These are phyloP conservation scores for Ganaspis brasiliensis DNA, from an alignment of 2,888 invertebrate species.

Conservation along the genomic window DNA sequence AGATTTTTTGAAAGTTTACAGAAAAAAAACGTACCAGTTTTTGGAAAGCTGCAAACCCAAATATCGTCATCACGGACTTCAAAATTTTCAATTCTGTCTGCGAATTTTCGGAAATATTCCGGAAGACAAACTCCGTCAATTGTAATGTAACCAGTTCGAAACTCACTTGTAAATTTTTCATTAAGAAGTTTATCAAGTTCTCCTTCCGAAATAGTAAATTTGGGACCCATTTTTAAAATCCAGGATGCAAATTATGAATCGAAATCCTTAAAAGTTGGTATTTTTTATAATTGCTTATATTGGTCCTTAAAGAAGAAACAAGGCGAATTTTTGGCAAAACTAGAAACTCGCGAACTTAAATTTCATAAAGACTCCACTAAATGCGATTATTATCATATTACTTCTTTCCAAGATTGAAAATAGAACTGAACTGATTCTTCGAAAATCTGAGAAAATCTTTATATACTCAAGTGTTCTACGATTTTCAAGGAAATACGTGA, in stretches of 20 bases:
- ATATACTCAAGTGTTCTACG: constrained; percentile 14
- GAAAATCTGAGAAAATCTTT: constrained; percentile 21
- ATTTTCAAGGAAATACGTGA: constrained; percentile 29
- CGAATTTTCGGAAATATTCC: constrained; percentile 77
- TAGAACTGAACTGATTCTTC: constrained; percentile 14
- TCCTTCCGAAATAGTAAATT: background rate
- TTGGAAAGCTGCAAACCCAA: constrained; percentile 83
- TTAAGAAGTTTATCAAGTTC: constrained; percentile 18
- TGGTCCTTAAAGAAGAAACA: background rate
- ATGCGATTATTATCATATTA: background rate
- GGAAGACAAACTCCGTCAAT: constrained; percentile 79
- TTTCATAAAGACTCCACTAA: background rate
- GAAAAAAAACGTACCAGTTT: constrained; percentile 81
- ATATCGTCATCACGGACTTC: constrained; percentile 81
- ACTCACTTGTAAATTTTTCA: constrained; percentile 69
- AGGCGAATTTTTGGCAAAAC: background rate
- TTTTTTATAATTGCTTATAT: background rate
- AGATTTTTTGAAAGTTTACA: too few species aligned
- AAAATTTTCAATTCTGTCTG: constrained; percentile 80
- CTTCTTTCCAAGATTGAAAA: background rate
- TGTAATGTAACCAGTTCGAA: constrained; percentile 74
- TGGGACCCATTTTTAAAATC: constrained; percentile 3
- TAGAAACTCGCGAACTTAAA: background rate
- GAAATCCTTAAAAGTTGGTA: background rate
- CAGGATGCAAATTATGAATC: background rate